Evolutionary conservation across 2,113 vertebrate genomes (phyloP).

Genomic region (Sinocyclocheilus grahami): DNA sequence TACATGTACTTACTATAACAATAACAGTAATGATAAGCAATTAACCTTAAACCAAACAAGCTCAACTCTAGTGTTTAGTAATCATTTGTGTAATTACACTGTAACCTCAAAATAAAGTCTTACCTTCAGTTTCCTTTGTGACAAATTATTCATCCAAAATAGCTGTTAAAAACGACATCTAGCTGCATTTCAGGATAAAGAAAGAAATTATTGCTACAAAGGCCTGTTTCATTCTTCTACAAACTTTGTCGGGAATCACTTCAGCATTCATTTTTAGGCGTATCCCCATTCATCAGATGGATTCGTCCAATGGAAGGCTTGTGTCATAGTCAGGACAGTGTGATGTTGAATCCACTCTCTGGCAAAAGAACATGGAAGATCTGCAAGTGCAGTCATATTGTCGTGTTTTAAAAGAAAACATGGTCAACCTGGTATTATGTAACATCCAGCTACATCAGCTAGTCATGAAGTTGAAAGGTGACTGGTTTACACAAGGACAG

Average conservation of each 20-base stretch:
- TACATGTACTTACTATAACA: neutral
- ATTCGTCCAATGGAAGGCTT: conserved; percentile 56
- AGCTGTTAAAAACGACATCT: neutral
- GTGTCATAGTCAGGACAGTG: conserved; percentile 40
- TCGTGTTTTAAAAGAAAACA: conserved; percentile 66
- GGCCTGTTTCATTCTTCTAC: conserved; percentile 38
- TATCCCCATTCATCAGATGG: neutral
- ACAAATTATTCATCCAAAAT: neutral
- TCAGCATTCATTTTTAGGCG: neutral
- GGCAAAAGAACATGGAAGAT: conserved; percentile 49
- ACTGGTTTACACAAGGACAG: conserved; percentile 45
- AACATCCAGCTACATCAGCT: neutral
- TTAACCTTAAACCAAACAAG: neutral
- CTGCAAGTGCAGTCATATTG: conserved; percentile 59
- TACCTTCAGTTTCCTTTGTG: neutral
- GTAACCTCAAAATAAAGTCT: neutral
- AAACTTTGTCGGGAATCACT: neutral
- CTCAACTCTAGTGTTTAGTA: too few species aligned
- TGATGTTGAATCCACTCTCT: conserved; percentile 19
- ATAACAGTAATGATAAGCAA: neutral
- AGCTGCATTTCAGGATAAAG: conserved; percentile 11
- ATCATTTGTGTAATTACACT: neutral
- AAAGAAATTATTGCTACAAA: neutral
- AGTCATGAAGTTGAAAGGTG: neutral
- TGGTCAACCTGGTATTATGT: neutral